These are phyloP conservation scores for Poeciliopsis paucimaculata DNA, from an alignment of 2,797 vertebrate species.

Conservation along the genomic window DNA sequence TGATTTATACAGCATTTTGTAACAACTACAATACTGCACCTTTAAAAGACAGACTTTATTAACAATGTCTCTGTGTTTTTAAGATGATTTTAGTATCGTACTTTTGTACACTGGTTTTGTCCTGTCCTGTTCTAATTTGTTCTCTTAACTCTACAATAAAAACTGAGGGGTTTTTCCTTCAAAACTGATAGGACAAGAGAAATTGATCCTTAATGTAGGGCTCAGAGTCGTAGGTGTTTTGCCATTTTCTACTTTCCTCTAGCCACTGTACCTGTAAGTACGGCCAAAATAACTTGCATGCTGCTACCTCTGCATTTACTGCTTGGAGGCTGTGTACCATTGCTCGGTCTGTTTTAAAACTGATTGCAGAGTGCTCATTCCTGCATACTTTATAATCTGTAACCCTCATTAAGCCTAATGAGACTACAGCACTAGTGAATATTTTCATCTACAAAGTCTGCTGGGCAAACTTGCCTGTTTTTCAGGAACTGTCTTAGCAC, in stretches of 20 bases:
- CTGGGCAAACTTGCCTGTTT: not conserved
- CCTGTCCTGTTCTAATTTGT: not conserved
- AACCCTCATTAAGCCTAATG: not conserved
- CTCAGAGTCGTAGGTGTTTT: not conserved
- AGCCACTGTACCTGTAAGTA: not conserved
- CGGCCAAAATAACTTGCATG: not conserved
- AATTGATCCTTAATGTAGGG: not conserved
- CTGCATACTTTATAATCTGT: not conserved
- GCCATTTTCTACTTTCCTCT: not conserved
- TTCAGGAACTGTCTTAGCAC: not conserved
- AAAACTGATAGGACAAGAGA: not conserved
- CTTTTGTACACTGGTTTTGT: not conserved
- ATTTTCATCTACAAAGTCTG: not conserved
- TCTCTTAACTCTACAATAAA: not conserved
- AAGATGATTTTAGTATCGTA: too few species aligned
- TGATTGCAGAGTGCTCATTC: not conserved
- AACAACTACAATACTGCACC: too few species aligned
- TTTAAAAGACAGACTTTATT: too few species aligned
- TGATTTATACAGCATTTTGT: too few species aligned
- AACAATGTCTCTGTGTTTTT: too few species aligned
- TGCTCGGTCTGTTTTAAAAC: not conserved
- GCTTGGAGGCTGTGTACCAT: not conserved
- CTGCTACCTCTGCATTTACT: not conserved
- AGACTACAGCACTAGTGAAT: not conserved
- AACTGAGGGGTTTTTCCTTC: not conserved